Evolutionary conservation across 2,888 invertebrate genomes (phyloP).

Genomic region (Drosophila melanocephala): DNA sequence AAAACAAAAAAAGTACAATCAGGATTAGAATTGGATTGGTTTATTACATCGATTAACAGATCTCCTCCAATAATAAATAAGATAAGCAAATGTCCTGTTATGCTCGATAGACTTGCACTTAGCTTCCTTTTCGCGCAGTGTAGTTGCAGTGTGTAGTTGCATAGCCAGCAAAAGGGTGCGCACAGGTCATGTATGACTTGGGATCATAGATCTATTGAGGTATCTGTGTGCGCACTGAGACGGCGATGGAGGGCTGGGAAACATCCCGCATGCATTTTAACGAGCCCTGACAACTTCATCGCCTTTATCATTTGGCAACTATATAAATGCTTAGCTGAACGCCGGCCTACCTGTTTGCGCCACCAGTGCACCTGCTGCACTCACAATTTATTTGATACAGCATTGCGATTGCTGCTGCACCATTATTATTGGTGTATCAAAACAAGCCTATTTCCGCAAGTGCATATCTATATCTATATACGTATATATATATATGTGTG

Average conservation of each 20-base stretch:
- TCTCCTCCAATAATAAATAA: neutral
- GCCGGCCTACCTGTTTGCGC: conserved; percentile 40
- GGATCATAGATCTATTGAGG: conserved; percentile 4
- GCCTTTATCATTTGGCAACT: conserved; percentile 37
- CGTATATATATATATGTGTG: neutral
- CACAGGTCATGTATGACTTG: conserved; percentile 18
- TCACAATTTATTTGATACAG: conserved; percentile 23
- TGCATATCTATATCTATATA: neutral
- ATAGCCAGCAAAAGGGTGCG: conserved; percentile 13
- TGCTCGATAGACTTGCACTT: too few relatives aligned
- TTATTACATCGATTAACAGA: neutral
- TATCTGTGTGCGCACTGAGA: neutral
- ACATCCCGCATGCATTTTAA: conserved; percentile 35
- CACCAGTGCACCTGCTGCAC: conserved; percentile 21
- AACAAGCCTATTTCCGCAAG: conserved; percentile 9
- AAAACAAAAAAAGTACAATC: neutral
- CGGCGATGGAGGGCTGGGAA: accelerated
- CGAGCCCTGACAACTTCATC: conserved; percentile 34
- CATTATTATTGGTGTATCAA: conserved; percentile 6
- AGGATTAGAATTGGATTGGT: neutral
- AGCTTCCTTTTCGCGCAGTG: conserved; percentile 22
- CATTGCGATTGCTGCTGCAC: conserved; percentile 38
- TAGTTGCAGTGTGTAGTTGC: neutral
- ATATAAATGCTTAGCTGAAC: neutral
- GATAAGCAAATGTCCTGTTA: neutral